Evolutionary conservation across 64 coral and sea anemone genomes (phyloP), one percentile per base, ranked within the genome.

Genomic region (Porites lutea): DNA sequence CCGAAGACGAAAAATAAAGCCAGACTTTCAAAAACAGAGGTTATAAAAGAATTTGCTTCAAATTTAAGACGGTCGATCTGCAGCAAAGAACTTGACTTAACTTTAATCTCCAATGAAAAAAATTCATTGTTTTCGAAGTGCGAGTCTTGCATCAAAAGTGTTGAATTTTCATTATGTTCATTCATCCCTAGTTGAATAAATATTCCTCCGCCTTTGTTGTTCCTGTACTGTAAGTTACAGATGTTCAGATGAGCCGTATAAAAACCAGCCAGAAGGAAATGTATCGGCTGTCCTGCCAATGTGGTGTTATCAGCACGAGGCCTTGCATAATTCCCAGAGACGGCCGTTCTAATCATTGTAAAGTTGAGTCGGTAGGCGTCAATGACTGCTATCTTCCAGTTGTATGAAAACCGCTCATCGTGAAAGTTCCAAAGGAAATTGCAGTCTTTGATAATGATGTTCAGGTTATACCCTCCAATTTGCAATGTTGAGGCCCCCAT

Each of bases 151-250:
- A 78, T 21, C 50, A 55, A 22, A 57, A 57, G 55, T 10, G 75
- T 78, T 12, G 75, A 78, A 15, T 54, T 78, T n/a, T n/a, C 22
- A 18, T 55, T 47, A 54, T 55, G 8, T 8, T 19, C 8, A 50
- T 65, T 19, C 13, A 47, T 47, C n/a, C 50, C 14, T 22, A 53
- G 16, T 51, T 4, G 54, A 57, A 78, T 11, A 54, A n/a, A 55
- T 19, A 78, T 78, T 55, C 75, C 75, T 78, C 75, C 75, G 3
- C 75, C 75, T 21, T 20, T 54, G 20, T 78, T 78, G 75, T 78
- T 78, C 18, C 3, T 78, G 51, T 78, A 78, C 18, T 54, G 52
- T 15, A 78, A 78, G 75, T 14, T 47, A 78, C 49, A 55, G 10
- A 78, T 78, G 75, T 52, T 78, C 9, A 78, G n/a, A 16, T 8